Base-by-base conservation (phyloP, 2,113 vertebrate genomes). In the Pitta sordida region DNA sequence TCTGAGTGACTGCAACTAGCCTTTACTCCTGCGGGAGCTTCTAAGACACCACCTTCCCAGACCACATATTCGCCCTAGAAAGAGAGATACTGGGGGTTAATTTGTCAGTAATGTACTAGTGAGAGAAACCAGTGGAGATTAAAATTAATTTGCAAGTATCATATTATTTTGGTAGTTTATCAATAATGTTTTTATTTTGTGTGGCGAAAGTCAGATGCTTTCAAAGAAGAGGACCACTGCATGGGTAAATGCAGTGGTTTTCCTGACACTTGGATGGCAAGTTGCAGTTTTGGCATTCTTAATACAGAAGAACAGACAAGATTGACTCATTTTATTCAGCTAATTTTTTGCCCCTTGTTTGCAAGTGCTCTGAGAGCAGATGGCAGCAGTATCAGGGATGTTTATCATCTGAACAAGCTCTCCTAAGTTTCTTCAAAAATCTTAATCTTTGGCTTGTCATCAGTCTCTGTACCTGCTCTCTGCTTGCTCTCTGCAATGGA, bases 281-380 rank as follows among this genome's bases (percentile, higher is more conserved):
- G 36, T 51, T 53, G 52, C 63, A 77, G 20, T 68, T 91, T 65
- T 18, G 74, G 81, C 53, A 79, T 81, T 70, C 71, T 68, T 90
- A 85, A 46, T 34, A 64, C 71, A 32, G 34, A 86, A 70, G 55
- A 86, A 24, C 48, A 80, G 80, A 62, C 32, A 81, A 2, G 5
- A 83, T 13, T 90, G 86, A 92, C 62, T 93, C 8, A 63, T 75
- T 88, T 82, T 43, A 86, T 79, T 91, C 56, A 82, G 75, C 43
- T 90, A 36, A 76, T 78, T 84, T 87, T 95, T 91, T 88, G 56
- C 58, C 71, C 87, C 88, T 85, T 91, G 51, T 91, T 96, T 92
- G 49, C 3, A 5, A 96, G 62, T 30, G 59, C 39, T 91, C 74
- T 41, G 63, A 67, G 67, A 91, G 84, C 94, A 96, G 91, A 95